Base-by-base conservation (phyloP, 2,113 vertebrate genomes). In the Castor canadensis region DNA sequence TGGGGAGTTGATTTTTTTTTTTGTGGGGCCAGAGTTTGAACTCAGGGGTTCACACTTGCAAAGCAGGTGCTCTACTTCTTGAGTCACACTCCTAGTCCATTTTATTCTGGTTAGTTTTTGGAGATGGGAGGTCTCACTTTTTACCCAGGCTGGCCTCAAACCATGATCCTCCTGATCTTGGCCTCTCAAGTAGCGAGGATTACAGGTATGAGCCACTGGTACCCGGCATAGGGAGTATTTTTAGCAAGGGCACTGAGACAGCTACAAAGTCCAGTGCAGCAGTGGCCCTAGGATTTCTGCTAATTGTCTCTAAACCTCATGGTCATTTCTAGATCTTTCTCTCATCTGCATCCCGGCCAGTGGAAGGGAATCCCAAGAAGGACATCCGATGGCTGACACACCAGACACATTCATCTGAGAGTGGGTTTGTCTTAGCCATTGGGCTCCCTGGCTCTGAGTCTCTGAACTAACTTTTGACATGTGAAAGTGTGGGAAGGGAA, bases 351-450 rank as follows among this genome's bases (percentile, higher is more conserved):
- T 24, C 20, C 1, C 17, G 81, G 52, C 6, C 16, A 15, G 12
- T 0, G 28, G 81, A 60, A 5, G 15, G 58, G 60, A 49, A 35
- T 8, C 60, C 38, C 3, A 24, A 6, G 43, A 7, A 30, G 35
- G 32, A 11, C 45, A 10, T 10, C 9, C 0, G 69, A 28, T 10
- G 6, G n/a, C n/a, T n/a, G 60, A 72, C 49, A 2, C 9, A n/a
- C 12, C 0, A 69, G 67, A 49, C 12, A 5, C 11, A 0, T 0
- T 12, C 43, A 0, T 3, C n/a, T 7, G 19, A 0, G 16, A 11
- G 10, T 0, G 0, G 45, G 43, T 15, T 49, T 32, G 35, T 16
- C 52, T 13, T 0, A 17, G 45, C 43, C 0, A 20, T 0, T 45
- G 0, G 0, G 1, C 26, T 40, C 35, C 7, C 13, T 1, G 3